Evolutionary conservation across 23 tunicate species (phyloP).

Genomic region (Styela clava): DNA sequence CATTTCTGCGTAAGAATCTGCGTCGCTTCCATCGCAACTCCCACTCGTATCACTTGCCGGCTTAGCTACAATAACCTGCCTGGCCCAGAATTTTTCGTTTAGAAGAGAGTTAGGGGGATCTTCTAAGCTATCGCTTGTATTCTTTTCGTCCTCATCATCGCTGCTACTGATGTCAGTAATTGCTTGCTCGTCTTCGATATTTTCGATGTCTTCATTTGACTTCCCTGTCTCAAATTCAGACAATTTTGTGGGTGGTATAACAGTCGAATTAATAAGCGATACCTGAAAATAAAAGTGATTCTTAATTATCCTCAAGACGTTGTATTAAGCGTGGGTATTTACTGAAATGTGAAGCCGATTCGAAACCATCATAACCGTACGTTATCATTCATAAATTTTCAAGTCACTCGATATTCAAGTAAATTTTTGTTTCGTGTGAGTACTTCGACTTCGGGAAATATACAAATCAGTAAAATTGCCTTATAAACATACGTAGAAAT

Average conservation of each 20-base stretch:
- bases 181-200: not conserved
- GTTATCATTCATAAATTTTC: no score
- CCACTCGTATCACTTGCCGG: constrained; percentile 9
- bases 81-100: constrained; percentile 16
- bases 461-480: no score
- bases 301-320: no score
- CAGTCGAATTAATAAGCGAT: no score
- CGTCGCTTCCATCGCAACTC: constrained; percentile 8
- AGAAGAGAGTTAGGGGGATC: not conserved
- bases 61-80: constrained; percentile 1
- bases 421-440: no score
- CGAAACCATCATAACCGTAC: no score
- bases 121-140: not conserved
- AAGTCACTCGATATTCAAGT: no score
- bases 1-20: not conserved
- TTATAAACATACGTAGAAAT: no score
- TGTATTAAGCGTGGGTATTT: no score
- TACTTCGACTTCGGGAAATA: no score
- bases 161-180: not conserved
- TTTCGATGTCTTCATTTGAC: not conserved
- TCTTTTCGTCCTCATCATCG: not conserved
- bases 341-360: no score
- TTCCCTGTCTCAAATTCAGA: not conserved
- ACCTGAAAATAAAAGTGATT: no score
- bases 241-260: not conserved